Percentiles rank a stretch among this genome's conserved stretches.
Conservation (phyloP, 2,113 vertebrate species). For the Hydropotes inermis region DNA sequence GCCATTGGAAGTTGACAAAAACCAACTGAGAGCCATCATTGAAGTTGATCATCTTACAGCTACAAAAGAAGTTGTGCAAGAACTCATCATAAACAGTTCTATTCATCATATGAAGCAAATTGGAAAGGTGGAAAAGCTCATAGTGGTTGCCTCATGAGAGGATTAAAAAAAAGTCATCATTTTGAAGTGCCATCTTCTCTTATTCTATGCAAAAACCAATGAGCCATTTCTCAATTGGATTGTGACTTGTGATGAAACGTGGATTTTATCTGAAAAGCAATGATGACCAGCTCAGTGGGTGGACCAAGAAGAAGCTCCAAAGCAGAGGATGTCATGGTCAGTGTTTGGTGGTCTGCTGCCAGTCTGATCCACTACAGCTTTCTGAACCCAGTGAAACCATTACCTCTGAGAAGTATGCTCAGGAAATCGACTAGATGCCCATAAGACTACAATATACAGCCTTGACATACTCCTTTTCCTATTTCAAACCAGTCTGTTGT, state of each 20-base stretch:
- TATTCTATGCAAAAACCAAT: not conserved
- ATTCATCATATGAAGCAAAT: not conserved
- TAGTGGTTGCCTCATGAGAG: not conserved
- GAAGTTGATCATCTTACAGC: not conserved
- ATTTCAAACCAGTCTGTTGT: no score
- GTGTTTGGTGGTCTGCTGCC: not conserved
- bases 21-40: not conserved
- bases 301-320: not conserved
- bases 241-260: not conserved
- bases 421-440: rapidly evolving
- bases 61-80: not conserved
- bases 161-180: not conserved
- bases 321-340: not conserved
- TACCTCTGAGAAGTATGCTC: not conserved
- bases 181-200: not conserved
- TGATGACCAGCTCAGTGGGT: not conserved
- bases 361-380: not conserved
- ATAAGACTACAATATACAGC: no score
- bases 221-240: not conserved
- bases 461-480: no score
- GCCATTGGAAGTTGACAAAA: not conserved
- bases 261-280: not conserved
- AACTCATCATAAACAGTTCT: not conserved
- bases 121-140: not conserved
- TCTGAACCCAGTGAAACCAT: not conserved